These are phyloP conservation scores for Erannis defoliaria DNA, from an alignment of 2,888 invertebrate species.

Conservation along the genomic window DNA sequence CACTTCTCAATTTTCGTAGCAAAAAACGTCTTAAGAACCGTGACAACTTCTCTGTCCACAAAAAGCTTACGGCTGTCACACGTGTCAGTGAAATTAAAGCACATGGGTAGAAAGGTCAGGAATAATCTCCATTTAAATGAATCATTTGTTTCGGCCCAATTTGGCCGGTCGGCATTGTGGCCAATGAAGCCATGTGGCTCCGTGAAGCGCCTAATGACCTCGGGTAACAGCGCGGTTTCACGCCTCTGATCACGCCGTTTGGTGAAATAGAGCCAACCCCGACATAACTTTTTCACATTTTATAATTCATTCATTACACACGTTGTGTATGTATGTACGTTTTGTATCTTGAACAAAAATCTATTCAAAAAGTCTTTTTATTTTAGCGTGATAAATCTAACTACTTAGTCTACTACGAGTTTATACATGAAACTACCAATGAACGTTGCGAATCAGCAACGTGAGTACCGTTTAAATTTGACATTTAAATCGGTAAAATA, in stretches of 20 bases:
- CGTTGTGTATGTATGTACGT: too few relatives aligned
- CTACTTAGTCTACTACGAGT: too few relatives aligned
- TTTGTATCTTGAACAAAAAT: too few relatives aligned
- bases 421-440: too few relatives aligned
- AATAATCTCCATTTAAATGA: slow-evolving; percentile 84
- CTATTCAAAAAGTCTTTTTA: too few relatives aligned
- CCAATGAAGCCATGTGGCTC: slow-evolving; percentile 72
- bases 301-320: too few relatives aligned
- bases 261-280: slow-evolving; percentile 32
- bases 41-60: slow-evolving; percentile 60
- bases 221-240: slow-evolving; percentile 81
- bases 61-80: slow-evolving; percentile 62
- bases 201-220: slow-evolving; percentile 75
- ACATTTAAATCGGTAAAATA: too few relatives aligned
- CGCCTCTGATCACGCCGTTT: slow-evolving; percentile 67
- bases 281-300: too few relatives aligned
- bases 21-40: slow-evolving; percentile 53
- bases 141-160: slow-evolving; percentile 83
- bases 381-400: too few relatives aligned
- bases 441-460: too few relatives aligned
- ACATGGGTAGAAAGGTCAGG: slow-evolving; percentile 69
- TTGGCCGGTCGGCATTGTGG: slow-evolving; percentile 55
- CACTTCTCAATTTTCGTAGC: slow-evolving; percentile 18
- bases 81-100: slow-evolving; percentile 70
- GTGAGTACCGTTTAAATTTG: too few relatives aligned